Evolutionary conservation across 2,113 vertebrate species (phyloP), one percentile per base, ranked within the genome.

Genomic region (Oreamnos americanus): DNA sequence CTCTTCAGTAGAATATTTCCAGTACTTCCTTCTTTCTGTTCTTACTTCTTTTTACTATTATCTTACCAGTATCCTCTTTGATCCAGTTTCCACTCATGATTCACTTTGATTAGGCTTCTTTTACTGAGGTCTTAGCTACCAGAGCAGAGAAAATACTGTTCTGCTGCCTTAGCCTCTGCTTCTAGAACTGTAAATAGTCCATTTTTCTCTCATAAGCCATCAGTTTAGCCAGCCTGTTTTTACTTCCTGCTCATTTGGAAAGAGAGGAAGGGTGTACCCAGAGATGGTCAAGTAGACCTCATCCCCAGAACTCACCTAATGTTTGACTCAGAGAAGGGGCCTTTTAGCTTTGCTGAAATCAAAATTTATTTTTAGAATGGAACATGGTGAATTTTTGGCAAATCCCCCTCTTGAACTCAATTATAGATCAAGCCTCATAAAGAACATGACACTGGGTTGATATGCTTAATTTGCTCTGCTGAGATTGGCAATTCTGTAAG

Each of bases 301-400:
- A 53, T 39, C n/a, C 67, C 79, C 39, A 45, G 87, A 97, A 71
- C 28, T 74, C 78, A 84, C 21, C 62, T 64, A 23, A 49, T 49
- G 26, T 84, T 93, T 95, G 39, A 91, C 86, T 89, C 76, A 87
- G 25, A 74, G 84, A 53, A 93, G 67, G 26, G 26, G 2, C 23
- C 12, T 88, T 67, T 96, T 94, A 57, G 67, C 49, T 94, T 95
- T 78, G 12, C 33, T 57, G 74, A 76, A 74, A 25, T 58, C 47
- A 84, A 82, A 71, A 51, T 82, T 92, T 67, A 71, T 87, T 97
- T 95, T 96, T 79, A 78, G 53, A 90, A 51, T 92, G 57, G 47
- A 49, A 78, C 45, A 1, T 23, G 64, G 16, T n/a, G 16, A 91
- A 33, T 21, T 84, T 96, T 84, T 64, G 49, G 85, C 76, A 94